These are phyloP conservation scores for Urocyon cinereoargenteus DNA, from an alignment of 2,797 vertebrate genomes.

Conservation along the genomic window DNA sequence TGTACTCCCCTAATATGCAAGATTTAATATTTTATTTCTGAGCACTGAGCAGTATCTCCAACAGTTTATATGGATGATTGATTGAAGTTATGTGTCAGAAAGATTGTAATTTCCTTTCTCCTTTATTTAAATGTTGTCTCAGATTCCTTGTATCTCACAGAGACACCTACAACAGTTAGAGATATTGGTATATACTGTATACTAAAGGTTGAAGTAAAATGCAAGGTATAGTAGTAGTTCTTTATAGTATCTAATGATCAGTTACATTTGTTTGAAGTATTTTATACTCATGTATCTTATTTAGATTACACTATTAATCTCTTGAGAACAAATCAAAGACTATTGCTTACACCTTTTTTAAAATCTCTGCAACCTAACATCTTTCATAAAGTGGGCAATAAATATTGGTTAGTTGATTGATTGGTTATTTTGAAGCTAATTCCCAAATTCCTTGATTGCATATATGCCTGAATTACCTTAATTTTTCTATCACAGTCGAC, in stretches of 20 bases:
- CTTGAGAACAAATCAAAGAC: background rate
- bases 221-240: background rate
- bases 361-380: background rate
- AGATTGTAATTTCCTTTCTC: background rate
- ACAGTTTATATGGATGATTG: background rate
- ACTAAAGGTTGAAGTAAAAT: background rate
- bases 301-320: background rate
- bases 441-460: background rate
- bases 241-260: background rate
- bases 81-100: background rate
- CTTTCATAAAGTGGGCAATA: background rate
- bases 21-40: slow-evolving; percentile 16
- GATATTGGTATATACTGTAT: background rate
- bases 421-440: background rate
- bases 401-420: background rate
- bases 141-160: background rate
- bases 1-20: background rate
- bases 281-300: background rate
- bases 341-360: background rate
- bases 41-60: background rate
- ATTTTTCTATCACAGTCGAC: background rate
- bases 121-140: background rate
- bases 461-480: background rate
- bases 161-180: background rate
- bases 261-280: background rate